Base-by-base conservation (phyloP, 2,113 vertebrate genomes). In the Scomber scombrus region DNA sequence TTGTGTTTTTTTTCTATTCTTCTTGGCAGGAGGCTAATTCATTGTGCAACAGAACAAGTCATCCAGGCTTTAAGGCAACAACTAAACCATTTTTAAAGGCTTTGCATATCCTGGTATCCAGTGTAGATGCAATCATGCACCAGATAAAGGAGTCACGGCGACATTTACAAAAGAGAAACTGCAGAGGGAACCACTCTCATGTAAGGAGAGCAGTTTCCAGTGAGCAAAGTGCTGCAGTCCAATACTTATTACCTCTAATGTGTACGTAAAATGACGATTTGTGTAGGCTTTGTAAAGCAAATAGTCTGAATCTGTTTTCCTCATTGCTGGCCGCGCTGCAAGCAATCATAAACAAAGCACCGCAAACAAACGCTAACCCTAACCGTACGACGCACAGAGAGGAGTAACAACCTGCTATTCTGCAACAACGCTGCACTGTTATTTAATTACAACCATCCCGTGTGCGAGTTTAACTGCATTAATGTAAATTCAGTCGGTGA, bases 401-500 rank as follows among this genome's bases (percentile, higher is more conserved):
- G 43, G 19, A 68, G 45, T n/a, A 57, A 45, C 43, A 57, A 19
- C 47, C 29, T 0, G 7, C 31, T 21, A 43, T 46, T 81, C 70
- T 72, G 23, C 49, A 75, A 78, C 62, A 84, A 50, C 68, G 62
- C 6, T 15, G 34, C 26, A 43, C 29, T 21, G 40, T 63, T 18
- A 82, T 78, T 72, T 46, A 19, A 76, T 83, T 79, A 45, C 16
- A 80, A 64, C n/a, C 67, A 15, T 51, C 43, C 21, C 80, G 11
- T 64, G 66, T 69, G 66, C 70, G 54, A 50, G 56, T 40, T 68
- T 73, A 79, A 85, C 40, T 46, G 54, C 40, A 55, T 80, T 75
- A 29, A 85, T 64, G 78, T 65, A 74, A 82, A 80, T 78, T 63
- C 47, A 57, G 50, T 23, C 23, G 65, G 62, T 26, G 60, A 52